Percentiles rank a stretch among this genome's conserved stretches.
Conservation (phyloP, 2,888 invertebrate species). For the Scelioninae gen. 2 region DNA sequence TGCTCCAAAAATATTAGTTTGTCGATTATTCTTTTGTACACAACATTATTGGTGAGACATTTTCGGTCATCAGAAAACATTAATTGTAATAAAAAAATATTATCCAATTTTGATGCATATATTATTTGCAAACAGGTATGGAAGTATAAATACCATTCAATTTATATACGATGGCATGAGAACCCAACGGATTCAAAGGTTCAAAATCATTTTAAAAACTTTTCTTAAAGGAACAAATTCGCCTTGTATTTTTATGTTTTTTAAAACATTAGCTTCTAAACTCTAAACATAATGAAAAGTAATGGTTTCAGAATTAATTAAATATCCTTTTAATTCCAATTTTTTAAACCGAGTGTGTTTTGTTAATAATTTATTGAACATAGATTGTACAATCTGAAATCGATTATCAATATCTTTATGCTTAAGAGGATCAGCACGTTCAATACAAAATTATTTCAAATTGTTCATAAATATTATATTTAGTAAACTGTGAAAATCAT, state of each 20-base stretch:
- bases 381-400: constrained; percentile 17
- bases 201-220: constrained; percentile 11
- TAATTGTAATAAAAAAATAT: constrained; percentile 20
- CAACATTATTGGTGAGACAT: constrained; percentile 7
- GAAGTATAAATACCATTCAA: constrained; percentile 20
- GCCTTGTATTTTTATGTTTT: constrained; percentile 8
- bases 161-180: constrained; percentile 29
- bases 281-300: constrained; percentile 21
- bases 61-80: constrained; percentile 33
- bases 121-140: constrained; percentile 25
- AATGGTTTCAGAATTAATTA: constrained; percentile 29
- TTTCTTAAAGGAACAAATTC: neutral
- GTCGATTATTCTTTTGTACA: constrained; percentile 20
- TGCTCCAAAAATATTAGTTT: constrained; percentile 18
- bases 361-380: constrained; percentile 20
- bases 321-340: constrained; percentile 12
- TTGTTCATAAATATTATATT: constrained; percentile 4
- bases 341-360: constrained; percentile 38
- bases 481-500: constrained; percentile 5
- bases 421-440: too few species aligned
- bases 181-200: constrained; percentile 27
- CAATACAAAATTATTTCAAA: too few species aligned
- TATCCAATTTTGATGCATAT: constrained; percentile 31
- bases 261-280: constrained; percentile 10
- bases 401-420: constrained; percentile 1